phyloP scores from a whole-genome alignment of 2,113 vertebrate genomes.

The Burhinus oedicnemus region DNA sequence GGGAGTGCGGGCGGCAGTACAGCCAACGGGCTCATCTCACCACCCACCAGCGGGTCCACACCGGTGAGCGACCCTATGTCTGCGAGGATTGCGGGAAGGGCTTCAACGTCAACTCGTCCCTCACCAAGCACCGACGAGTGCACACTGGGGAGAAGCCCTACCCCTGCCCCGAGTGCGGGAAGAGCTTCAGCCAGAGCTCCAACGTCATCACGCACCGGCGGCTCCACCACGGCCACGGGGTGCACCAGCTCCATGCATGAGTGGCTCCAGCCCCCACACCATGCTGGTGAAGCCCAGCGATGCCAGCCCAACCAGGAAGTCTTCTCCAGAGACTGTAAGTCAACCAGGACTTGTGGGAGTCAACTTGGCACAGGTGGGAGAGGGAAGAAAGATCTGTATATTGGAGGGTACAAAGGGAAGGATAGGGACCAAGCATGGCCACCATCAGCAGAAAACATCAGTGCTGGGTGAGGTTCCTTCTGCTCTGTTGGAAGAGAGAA shows the following conservation, averaged over 20 bases:
- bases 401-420: too few relatives aligned
- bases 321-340: neutral
- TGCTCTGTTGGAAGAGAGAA: neutral
- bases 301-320: neutral
- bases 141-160: neutral
- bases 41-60: neutral
- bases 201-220: neutral
- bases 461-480: neutral
- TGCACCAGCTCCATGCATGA: neutral
- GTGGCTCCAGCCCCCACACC: neutral
- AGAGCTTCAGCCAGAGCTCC: neutral
- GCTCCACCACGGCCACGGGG: neutral
- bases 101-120: neutral
- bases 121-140: neutral
- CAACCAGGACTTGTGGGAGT: neutral
- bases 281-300: neutral
- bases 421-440: neutral
- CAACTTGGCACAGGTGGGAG: neutral
- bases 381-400: neutral
- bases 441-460: neutral
- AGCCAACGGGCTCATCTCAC: neutral
- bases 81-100: neutral
- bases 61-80: neutral
- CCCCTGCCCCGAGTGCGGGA: neutral
- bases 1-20: neutral